Evolutionary conservation across 2,888 invertebrate species (phyloP), one percentile per base, ranked within the genome.

Genomic region (Dione juno): DNA sequence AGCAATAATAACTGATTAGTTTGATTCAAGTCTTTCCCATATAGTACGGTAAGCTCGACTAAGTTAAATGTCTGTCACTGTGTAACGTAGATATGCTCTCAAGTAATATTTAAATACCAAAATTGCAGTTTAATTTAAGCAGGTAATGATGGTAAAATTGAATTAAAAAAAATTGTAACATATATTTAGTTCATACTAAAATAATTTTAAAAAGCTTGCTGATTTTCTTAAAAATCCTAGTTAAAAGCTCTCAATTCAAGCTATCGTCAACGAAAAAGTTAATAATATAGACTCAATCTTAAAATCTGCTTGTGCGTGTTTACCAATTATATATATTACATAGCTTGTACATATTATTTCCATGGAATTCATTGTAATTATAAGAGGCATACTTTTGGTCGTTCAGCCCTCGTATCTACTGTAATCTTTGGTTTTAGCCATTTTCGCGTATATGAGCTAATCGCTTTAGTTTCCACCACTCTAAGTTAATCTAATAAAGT

Each of bases 311-410:
- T 69, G 68, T 69, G 68, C 68, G 68, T 69, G 63, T 43, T 63
- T 70, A 43, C 16, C 57, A 73, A 64, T 57, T 35, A 37, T 63
- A 48, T 74, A 48, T 53, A 65, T 40, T 53, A 41, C 28, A 53
- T 41, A 43, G 28, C 53, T 66, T 41, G 40, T 66, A 21, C n/a
- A n/a, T 19, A 54, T 40, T 53, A 74, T 66, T 57, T 67, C 48
- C 48, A 45, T 72, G 74, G 16, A 61, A n/a, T 28, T n/a, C n/a
- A 59, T 52, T n/a, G 50, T 52, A 10, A 52, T 16, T 74, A 89
- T 89, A 89, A 90, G 89, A 90, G 89, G 79, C 76, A 90, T 90
- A 89, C 88, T 88, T 90, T 89, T 78, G 80, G 77, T 89, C 90
- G 81, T 87, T 91, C 90, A 89, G 87, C 89, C 90, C 90, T 90